Evolutionary conservation across 92 coral and sea anemone species (phyloP), one percentile per base, ranked within the genome.

Genomic region (Epizoanthus fatuus): DNA sequence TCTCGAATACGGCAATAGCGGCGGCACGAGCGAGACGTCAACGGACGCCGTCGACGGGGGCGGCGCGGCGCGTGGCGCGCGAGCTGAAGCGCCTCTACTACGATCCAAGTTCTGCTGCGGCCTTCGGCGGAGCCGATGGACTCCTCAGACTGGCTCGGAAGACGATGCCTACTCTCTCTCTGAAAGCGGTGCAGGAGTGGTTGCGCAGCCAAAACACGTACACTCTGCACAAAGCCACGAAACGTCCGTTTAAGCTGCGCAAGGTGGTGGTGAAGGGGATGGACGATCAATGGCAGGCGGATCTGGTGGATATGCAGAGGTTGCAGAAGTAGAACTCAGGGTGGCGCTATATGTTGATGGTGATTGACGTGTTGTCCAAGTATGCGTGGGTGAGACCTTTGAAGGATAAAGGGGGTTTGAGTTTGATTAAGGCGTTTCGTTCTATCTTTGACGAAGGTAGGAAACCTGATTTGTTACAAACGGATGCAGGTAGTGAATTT

Each of bases 21-120:
- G 45, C 45, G 45, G 4, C 2, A 9, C 3, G 4, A 0, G 2
- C 7, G 68, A 2, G 14, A 32, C 16, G 8, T 29, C 29, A 13
- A n/a, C 3, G 2, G 2, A 4, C 0, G 4, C 1, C 13, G 14
- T 11, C 13, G 7, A 37, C 13, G 3, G 15, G 17, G 7, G 68
- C 6, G 15, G 13, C 3, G 2, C 32, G 25, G 40, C 68, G 4
- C 25, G 11, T 9, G 68, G 14, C 32, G 4, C 32, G 32, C 12
- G 16, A 19, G 45, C 45, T 19, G 54, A 77, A 3, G 39, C 54
- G 8, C 12, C 22, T 14, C n/a, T n/a, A n/a, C n/a, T n/a, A n/a
- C n/a, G n/a, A n/a, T n/a, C n/a, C n/a, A n/a, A n/a, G n/a, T n/a
- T 56, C 68, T 55, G 68, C 15, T 22, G 83, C 60, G 35, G 83